Percentiles rank a stretch among this genome's conserved stretches.
Evolutionary conservation across 2,797 vertebrate genomes (phyloP).

Genomic region (Gastrophryne carolinensis): DNA sequence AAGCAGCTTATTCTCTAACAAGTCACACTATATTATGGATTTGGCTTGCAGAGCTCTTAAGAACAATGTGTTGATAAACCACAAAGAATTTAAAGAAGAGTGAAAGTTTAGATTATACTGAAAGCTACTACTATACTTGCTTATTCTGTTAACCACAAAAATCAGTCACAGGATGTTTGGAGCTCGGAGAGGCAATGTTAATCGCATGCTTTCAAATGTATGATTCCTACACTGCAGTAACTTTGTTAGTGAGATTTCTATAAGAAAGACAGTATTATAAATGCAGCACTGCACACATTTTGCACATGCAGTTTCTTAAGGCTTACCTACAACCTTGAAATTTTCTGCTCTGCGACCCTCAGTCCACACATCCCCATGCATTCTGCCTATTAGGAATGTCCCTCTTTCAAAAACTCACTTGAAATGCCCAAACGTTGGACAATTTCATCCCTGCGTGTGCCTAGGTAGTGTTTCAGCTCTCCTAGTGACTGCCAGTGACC

Average conservation of each 20-base stretch:
- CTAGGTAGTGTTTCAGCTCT: too few species aligned
- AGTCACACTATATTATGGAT: background rate
- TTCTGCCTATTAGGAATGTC: too few species aligned
- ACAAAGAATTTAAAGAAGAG: slow-evolving; percentile 42
- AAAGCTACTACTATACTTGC: slow-evolving; percentile 28
- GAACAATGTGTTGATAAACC: slow-evolving; percentile 31
- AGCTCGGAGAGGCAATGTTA: slow-evolving; percentile 1
- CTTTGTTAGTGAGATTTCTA: slow-evolving; percentile 3
- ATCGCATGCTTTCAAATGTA: slow-evolving; percentile 22
- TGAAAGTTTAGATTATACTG: slow-evolving; percentile 41
- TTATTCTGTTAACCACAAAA: slow-evolving; percentile 37
- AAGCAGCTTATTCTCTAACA: background rate
- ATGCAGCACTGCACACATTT: background rate
- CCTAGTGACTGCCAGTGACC: too few species aligned
- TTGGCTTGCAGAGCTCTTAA: slow-evolving; percentile 2
- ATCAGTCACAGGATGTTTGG: slow-evolving; percentile 38
- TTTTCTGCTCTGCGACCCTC: too few species aligned
- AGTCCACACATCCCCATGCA: too few species aligned
- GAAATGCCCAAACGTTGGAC: too few species aligned
- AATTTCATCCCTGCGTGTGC: too few species aligned
- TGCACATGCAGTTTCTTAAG: too few species aligned
- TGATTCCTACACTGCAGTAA: background rate
- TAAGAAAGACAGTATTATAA: too few species aligned
- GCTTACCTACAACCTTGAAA: too few species aligned
- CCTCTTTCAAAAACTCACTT: too few species aligned